Base-by-base conservation (phyloP, 37 sponge, comb jelly and placozoan genomes). In the Halichondria panicea region DNA sequence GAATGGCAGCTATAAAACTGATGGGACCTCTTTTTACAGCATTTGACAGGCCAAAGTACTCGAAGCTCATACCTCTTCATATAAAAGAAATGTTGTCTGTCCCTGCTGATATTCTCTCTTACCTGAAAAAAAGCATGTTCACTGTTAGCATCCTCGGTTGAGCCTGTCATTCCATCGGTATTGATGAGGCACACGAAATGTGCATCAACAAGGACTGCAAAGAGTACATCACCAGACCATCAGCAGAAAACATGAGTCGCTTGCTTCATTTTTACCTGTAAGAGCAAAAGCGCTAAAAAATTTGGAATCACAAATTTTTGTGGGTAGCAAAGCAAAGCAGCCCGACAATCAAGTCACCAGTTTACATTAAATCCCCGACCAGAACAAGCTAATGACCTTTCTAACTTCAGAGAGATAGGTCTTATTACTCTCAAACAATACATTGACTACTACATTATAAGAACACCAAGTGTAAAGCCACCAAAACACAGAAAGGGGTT, bases 101-200 rank as follows among this genome's bases (percentile, higher is more conserved):
- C 55, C 71, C 80, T 38, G 11, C 42, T 25, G 60, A 56, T 30
- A 36, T 69, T 6, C 70, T 57, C 21, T n/a, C 24, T 34, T 4
- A 3, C 32, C 40, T 79, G 13, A 12, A 54, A 38, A 2, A 67
- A 7, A 71, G 80, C 12, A 63, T 44, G 2, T 79, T 79, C 32
- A 43, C 62, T 11, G 71, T 79, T 4, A 55, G 70, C 46, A 31
- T 79, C n/a, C 8, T 8, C 7, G 81, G 81, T 21, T 11, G 52
- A 59, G 36, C 60, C 1, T 70, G 71, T 43, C 60, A 70, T 30
- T 56, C 64, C 60, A 64, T 80, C 0, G 81, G 40, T 27, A 56
- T 80, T 55, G 81, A 80, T 43, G 81, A 80, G 59, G 81, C 81
- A 45, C 81, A 77, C 27, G 78, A 77, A 63, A 77, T 77, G 78